Evolutionary conservation across 2,797 vertebrate genomes (phyloP), one percentile per base, ranked within the genome.

Genomic region (Chaetophractus vellerosus): DNA sequence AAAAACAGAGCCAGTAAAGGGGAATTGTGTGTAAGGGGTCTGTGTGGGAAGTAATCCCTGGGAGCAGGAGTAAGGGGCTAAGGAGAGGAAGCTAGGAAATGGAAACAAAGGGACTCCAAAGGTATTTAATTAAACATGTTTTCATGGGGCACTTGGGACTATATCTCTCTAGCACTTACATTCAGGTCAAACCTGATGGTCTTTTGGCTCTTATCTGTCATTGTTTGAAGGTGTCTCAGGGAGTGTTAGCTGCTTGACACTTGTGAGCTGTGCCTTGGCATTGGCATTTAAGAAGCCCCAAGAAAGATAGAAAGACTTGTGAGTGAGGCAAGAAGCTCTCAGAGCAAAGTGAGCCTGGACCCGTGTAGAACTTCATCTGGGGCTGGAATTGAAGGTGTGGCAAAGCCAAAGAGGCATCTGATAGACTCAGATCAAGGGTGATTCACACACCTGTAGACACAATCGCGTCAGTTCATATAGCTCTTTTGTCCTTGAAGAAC

Each of bases 311-410:
- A 0, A 66, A 68, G 24, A 41, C 31, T 85, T n/a, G 7, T 18
- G 28, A 83, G 9, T 41, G 28, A 38, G 5, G 21, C 4, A 24
- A 57, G 48, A 83, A 19, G 4, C 19, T 55, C 28, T 11, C 12
- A 45, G 21, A 82, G 21, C 31, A 24, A 31, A 28, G 28, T 31
- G 23, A 87, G 31, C 5, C 1, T 2, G 16, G 1, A 7, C 2
- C 0, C 9, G 9, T 14, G 0, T 0, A 66, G 16, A 63, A 5
- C 11, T n/a, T 59, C 19, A 48, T 7, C 3, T 11, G 2, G 36
- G 57, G 14, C 5, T 15, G 2, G 38, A 59, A 36, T 82, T 57
- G 38, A 33, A 86, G 72, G 33, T n/a, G 5, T 68, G 9, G 19
- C 7, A 0, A 19, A 31, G 7, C 11, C 41, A 90, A 23, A 16